A percentile compares a stretch with the other conserved stretches of the same genome.
phyloP scores from a whole-genome alignment of 2,113 vertebrate genomes.

The Acinonyx jubatus region DNA sequence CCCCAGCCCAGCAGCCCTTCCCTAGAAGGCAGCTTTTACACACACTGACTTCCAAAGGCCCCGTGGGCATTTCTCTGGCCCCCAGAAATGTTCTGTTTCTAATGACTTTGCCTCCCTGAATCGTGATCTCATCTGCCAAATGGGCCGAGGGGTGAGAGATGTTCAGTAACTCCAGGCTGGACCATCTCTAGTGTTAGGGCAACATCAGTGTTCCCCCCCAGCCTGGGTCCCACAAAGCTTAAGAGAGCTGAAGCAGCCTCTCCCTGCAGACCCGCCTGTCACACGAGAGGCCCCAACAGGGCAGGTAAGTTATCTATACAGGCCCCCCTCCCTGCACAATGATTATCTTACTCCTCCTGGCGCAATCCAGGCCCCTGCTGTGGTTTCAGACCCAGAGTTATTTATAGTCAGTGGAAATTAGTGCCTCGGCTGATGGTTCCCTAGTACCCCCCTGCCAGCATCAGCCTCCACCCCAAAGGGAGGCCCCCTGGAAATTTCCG shows the following conservation, averaged over 20 bases:
- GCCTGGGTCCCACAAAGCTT: not conserved
- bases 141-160: not conserved
- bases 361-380: slow-evolving; percentile 3
- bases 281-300: slow-evolving; percentile 61
- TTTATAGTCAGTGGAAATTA: slow-evolving; percentile 71
- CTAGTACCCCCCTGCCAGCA: not conserved
- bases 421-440: not conserved
- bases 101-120: not conserved
- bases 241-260: not conserved
- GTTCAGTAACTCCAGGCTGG: not conserved
- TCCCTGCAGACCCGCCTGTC: slow-evolving; percentile 49
- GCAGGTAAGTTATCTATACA: slow-evolving; percentile 73
- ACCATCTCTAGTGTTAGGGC: fast-evolving
- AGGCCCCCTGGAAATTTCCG: not conserved
- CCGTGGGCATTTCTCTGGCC: fast-evolving
- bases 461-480: not conserved
- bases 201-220: no score
- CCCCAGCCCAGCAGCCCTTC: not conserved
- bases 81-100: not conserved
- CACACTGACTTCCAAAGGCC: not conserved
- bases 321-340: not conserved
- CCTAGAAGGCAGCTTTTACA: not conserved
- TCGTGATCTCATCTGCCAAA: not conserved
- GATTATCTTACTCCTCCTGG: slow-evolving; percentile 63
- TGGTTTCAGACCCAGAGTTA: slow-evolving; percentile 41